Evolutionary conservation across 1,140 invertebrate genomes (phyloP).

Genomic region (Drosophila rhopaloa): DNA sequence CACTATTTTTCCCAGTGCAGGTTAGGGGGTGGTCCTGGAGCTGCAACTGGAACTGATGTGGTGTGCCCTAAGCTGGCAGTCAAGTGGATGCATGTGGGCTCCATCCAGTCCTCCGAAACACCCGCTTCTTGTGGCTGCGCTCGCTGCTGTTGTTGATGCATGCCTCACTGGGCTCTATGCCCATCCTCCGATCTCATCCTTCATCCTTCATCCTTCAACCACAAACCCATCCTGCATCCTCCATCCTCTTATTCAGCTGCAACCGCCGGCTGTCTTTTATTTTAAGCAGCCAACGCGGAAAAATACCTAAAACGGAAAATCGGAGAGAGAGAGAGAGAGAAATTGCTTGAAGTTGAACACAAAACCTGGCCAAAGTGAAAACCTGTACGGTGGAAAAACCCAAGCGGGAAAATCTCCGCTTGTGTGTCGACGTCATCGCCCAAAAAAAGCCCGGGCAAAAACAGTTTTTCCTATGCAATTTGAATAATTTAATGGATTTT

Average conservation of each 20-base stretch:
- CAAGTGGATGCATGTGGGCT: constrained; percentile 38
- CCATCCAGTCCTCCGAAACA: neutral
- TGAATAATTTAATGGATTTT: constrained; percentile 84
- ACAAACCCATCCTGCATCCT: neutral
- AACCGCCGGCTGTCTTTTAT: constrained; percentile 67
- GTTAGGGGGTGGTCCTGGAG: neutral
- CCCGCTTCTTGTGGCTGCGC: neutral
- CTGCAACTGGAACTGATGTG: constrained; percentile 16
- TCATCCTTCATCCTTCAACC: neutral
- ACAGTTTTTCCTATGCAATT: constrained; percentile 74
- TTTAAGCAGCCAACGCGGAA: constrained; percentile 75
- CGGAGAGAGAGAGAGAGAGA: neutral
- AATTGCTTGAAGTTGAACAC: constrained; percentile 45
- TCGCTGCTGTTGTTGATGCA: constrained; percentile 30
- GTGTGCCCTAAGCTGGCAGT: constrained; percentile 28
- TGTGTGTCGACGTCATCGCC: constrained; percentile 34
- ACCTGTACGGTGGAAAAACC: neutral
- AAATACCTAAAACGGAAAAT: constrained; percentile 43
- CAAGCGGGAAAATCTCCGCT: constrained; percentile 12
- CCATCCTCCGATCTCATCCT: neutral
- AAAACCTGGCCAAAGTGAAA: constrained; percentile 17
- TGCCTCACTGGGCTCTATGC: constrained; percentile 35
- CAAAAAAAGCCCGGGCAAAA: constrained; percentile 23
- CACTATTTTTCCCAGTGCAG: neutral
- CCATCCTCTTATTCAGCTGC: constrained; percentile 10